phyloP scores from a whole-genome alignment of 1,140 invertebrate genomes.

The Drosophila insularis region DNA sequence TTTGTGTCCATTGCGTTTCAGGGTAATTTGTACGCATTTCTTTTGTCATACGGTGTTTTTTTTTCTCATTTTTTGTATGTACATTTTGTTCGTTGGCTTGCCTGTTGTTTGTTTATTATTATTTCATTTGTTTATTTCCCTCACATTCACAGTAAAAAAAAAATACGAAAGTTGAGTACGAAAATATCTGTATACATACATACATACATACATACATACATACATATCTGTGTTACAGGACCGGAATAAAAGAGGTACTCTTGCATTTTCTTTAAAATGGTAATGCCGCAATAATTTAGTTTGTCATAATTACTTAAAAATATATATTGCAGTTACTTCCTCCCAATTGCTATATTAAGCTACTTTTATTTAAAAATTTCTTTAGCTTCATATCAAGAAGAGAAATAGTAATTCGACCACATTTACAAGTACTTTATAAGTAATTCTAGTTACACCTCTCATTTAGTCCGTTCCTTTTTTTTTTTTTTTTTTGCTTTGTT shows the following conservation, averaged over 20 bases:
- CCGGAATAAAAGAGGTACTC: not conserved
- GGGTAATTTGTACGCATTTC: constrained; percentile 76
- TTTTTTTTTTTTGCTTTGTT: not conserved
- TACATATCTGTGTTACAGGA: constrained; percentile 33
- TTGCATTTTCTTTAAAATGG: too few species aligned
- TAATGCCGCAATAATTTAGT: too few species aligned
- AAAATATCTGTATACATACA: not conserved
- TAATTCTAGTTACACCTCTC: not conserved
- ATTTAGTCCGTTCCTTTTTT: not conserved
- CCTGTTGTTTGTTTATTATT: constrained; percentile 61
- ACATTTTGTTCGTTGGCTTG: constrained; percentile 41
- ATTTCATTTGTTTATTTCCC: constrained; percentile 69
- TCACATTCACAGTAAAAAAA: constrained; percentile 22
- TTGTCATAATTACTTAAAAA: too few species aligned
- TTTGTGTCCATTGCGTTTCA: constrained; percentile 56
- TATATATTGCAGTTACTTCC: too few species aligned
- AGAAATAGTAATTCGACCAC: constrained; percentile 59
- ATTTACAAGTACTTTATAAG: constrained; percentile 48
- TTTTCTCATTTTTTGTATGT: constrained; percentile 39
- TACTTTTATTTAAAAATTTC: too few species aligned
- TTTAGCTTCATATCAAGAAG: not conserved
- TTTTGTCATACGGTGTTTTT: constrained; percentile 53
- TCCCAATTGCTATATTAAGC: too few species aligned
- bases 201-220: not conserved
- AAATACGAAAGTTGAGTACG: not conserved